These are phyloP conservation scores for Lepas anatifera DNA, from an alignment of 2,888 invertebrate species.

Conservation along the genomic window DNA sequence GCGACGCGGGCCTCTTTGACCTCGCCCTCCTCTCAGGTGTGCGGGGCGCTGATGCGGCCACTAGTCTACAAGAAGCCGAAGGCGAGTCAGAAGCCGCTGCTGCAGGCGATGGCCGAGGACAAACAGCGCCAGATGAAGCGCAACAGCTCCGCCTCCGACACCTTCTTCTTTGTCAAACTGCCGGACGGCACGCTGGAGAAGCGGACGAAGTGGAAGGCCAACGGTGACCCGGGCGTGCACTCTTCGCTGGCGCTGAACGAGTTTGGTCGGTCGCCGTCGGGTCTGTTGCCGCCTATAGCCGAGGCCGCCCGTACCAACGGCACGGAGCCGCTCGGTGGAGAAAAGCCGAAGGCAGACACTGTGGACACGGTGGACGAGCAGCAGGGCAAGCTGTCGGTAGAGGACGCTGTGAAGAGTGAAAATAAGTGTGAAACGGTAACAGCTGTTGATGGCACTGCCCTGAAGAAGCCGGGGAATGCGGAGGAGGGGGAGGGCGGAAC, in stretches of 20 bases:
- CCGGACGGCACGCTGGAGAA: slow-evolving; percentile 86
- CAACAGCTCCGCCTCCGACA: slow-evolving; percentile 71
- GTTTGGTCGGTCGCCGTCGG: slow-evolving; percentile 58
- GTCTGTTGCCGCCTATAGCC: slow-evolving; percentile 77
- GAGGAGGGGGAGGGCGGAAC: slow-evolving; percentile 12
- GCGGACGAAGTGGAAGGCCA: slow-evolving; percentile 65
- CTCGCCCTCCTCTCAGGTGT: slow-evolving; percentile 44
- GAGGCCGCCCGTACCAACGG: slow-evolving; percentile 41
- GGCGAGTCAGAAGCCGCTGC: slow-evolving; percentile 50
- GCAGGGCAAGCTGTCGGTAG: too few relatives aligned
- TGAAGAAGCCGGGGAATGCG: slow-evolving; percentile 3
- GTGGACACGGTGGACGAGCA: too few relatives aligned
- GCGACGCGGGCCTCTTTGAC: neutral
- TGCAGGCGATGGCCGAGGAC: slow-evolving; percentile 88
- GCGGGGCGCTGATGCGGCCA: slow-evolving; percentile 59
- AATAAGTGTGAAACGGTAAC: too few relatives aligned
- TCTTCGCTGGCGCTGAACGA: slow-evolving; percentile 67
- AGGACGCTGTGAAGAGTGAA: too few relatives aligned
- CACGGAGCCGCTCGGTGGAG: slow-evolving; percentile 29
- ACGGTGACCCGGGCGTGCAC: slow-evolving; percentile 87
- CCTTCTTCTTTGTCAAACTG: slow-evolving; percentile 69
- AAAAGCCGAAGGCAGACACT: too few relatives aligned
- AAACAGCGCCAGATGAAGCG: slow-evolving; percentile 80
- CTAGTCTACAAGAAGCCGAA: slow-evolving; percentile 28
- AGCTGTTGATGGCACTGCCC: slow-evolving; percentile 5